Evolutionary conservation across 2,888 invertebrate species (phyloP), one percentile per base, ranked within the genome.

Genomic region (Hydrotaea diabolus): DNA sequence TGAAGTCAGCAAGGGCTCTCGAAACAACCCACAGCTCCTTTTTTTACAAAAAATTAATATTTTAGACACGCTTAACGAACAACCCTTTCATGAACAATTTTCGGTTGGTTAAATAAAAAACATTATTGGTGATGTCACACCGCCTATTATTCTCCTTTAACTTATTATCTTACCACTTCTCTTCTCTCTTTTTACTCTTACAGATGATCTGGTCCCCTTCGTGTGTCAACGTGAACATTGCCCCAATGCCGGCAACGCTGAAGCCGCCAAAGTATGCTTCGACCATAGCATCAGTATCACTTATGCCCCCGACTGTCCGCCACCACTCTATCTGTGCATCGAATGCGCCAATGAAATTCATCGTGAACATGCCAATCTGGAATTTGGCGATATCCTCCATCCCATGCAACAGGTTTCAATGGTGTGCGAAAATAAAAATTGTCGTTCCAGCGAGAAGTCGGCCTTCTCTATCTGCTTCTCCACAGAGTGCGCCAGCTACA

Each of bases 351-450:
- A 98, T 92, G 96, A 97, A 92, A 97, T 97, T 86, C 97, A 97
- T 91, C 95, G 97, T 36, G 97, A 97, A 89, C 96, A 97, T 90
- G 96, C 97, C 0, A 96, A 96, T 90, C 95, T 97, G 90, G 95
- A 95, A 87, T 97, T 97, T 92, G 96, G 96, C 89, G 97, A 97
- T 89, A 96, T 97, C 85, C 93, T 97, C 57, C 97, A 98, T 91
- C 98, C 98, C 0, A 97, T 98, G 94, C 97, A 97, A 90, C 97
- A 98, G 93, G 97, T 98, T 9, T 97, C 98, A 0, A 96, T 98
- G 94, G 95, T 97, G 77, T 99, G 99, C 92, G 98, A 99, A 93
- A 98, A 98, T 92, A 98, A 98, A 96, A 99, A 98, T 91, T 99
- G 99, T 91, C 95, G 97, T 69, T 96, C 98, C 0, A 94, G 95